Evolutionary conservation across 2,113 vertebrate species (phyloP).

Genomic region (Pagrus major): DNA sequence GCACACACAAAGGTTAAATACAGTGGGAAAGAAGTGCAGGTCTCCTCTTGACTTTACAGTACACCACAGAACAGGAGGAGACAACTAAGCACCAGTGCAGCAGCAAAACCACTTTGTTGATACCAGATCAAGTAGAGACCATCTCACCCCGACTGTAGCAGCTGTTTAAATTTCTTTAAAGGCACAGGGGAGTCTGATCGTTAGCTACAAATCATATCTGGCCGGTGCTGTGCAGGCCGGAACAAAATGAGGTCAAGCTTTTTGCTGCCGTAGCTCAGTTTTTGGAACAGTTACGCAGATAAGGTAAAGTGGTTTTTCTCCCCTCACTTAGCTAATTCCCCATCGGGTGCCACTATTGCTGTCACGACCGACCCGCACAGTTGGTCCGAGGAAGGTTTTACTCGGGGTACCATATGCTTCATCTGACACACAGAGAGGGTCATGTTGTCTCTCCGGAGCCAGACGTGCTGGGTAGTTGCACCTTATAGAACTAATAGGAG

Average conservation of each 20-base stretch:
- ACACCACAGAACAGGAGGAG: neutral
- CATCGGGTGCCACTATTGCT: neutral
- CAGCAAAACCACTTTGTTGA: neutral
- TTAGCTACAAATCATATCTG: slow-evolving; percentile 44
- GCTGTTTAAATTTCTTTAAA: neutral
- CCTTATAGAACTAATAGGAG: neutral
- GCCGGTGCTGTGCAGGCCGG: slow-evolving; percentile 3
- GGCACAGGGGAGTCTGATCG: neutral
- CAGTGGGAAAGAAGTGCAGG: neutral
- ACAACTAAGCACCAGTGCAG: neutral
- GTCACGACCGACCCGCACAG: neutral
- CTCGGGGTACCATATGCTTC: neutral
- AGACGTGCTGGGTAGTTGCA: neutral
- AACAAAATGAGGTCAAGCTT: slow-evolving; percentile 22
- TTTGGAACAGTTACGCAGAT: slow-evolving; percentile 14
- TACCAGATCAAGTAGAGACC: slow-evolving; percentile 1
- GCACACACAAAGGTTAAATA: slow-evolving; percentile 3
- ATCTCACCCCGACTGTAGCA: neutral
- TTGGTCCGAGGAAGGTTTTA: neutral
- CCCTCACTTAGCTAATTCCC: neutral
- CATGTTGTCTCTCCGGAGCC: neutral
- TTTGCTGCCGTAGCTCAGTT: slow-evolving; percentile 1
- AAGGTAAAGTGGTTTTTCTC: neutral
- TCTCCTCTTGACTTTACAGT: neutral
- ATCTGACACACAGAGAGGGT: neutral